A percentile compares a stretch with the other conserved stretches of the same genome.
These are phyloP conservation scores for Tipula vernalis DNA, from an alignment of 2,888 invertebrate genomes.

Conservation along the genomic window DNA sequence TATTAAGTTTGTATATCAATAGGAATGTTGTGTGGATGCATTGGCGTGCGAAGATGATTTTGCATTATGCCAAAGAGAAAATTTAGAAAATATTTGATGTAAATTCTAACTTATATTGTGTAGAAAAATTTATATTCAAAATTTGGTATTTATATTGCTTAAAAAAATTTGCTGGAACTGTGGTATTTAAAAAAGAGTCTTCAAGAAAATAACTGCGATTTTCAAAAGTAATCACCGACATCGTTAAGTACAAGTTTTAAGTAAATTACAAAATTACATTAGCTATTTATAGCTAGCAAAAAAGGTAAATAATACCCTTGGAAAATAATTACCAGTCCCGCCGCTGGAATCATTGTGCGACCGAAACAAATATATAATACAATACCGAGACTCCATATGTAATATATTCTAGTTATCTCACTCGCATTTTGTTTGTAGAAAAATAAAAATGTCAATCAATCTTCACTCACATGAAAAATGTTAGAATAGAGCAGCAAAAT, in stretches of 20 bases:
- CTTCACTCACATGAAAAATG: conserved; percentile 1
- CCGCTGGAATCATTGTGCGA: background rate
- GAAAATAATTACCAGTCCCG: background rate
- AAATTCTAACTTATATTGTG: too few species aligned
- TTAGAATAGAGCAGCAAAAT: conserved; percentile 5
- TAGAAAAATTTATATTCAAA: too few species aligned
- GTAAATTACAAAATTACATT: too few species aligned
- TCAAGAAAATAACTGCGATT: too few species aligned
- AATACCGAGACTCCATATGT: background rate
- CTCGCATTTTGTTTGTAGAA: background rate
- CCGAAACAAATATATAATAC: background rate
- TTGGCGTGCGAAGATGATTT: background rate
- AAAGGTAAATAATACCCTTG: too few species aligned
- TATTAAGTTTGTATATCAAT: background rate
- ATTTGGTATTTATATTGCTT: too few species aligned
- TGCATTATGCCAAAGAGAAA: background rate
- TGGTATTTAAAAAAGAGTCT: too few species aligned
- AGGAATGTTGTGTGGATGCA: background rate
- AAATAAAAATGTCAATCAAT: conserved; percentile 7
- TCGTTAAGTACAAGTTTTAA: too few species aligned
- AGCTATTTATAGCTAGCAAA: too few species aligned
- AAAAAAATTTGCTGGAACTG: too few species aligned
- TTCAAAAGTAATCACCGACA: too few species aligned
- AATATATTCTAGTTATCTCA: background rate
- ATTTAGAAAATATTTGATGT: background rate